These are phyloP conservation scores for Onychostoma macrolepis DNA, from an alignment of 2,113 vertebrate species.

Conservation along the genomic window DNA sequence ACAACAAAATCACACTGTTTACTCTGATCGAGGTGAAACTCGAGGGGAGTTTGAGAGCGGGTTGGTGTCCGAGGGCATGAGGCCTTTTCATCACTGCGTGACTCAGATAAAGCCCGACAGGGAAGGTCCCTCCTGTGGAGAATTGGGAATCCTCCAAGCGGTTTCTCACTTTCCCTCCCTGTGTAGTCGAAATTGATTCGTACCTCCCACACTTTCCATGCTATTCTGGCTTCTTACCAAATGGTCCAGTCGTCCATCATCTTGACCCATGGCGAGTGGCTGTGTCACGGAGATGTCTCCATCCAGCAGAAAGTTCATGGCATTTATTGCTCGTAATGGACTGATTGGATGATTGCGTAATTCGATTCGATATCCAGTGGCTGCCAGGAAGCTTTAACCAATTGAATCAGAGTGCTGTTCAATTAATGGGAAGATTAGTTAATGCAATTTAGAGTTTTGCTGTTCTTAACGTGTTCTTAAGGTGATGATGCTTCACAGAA, in stretches of 20 bases:
- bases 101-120: slow-evolving; percentile 6
- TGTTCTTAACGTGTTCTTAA: slow-evolving; percentile 13
- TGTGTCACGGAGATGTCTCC: slow-evolving; percentile 44
- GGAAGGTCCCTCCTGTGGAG: background rate
- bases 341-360: slow-evolving; percentile 66
- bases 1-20: background rate
- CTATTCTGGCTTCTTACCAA: background rate
- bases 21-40: background rate
- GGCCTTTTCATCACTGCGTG: slow-evolving; percentile 9
- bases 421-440: slow-evolving; percentile 62
- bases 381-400: slow-evolving; percentile 59
- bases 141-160: background rate
- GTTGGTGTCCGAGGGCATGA: background rate
- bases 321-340: slow-evolving; percentile 41
- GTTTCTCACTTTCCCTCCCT: background rate
- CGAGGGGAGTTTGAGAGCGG: background rate
- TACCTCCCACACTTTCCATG: background rate
- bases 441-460: slow-evolving; percentile 36
- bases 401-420: slow-evolving; percentile 64
- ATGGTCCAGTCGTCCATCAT: background rate
- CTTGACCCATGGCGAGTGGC: background rate
- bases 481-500: background rate
- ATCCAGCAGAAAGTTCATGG: slow-evolving; percentile 41
- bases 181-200: background rate
- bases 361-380: slow-evolving; percentile 61